phyloP scores from a whole-genome alignment of 2,888 invertebrate genomes.

The Dilophus febrilis region DNA sequence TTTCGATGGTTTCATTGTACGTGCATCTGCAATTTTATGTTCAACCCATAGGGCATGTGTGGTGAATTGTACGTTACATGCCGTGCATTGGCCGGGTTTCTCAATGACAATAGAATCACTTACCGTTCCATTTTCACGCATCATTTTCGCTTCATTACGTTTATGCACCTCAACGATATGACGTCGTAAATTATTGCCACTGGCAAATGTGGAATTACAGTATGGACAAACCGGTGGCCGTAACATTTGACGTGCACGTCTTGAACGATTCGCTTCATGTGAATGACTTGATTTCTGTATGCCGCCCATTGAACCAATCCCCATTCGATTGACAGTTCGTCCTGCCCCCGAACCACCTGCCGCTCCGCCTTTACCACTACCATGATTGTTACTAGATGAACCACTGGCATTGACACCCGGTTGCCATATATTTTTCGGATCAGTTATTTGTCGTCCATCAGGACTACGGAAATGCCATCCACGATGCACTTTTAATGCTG shows the following conservation, averaged over 20 bases:
- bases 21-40: constrained; percentile 27
- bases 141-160: constrained; percentile 8
- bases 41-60: constrained; percentile 27
- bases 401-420: constrained; percentile 8
- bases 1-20: constrained; percentile 23
- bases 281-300: background rate
- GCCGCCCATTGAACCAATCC: no score
- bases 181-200: constrained; percentile 27
- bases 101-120: constrained; percentile 24
- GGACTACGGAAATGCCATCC: constrained; percentile 30
- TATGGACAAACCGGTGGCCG: constrained; percentile 21
- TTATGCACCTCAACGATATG: constrained; percentile 29
- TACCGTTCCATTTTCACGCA: constrained; percentile 19
- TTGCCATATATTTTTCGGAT: constrained; percentile 10
- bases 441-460: constrained; percentile 27
- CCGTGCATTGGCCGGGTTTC: constrained; percentile 22
- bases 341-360: background rate
- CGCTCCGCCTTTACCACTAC: constrained; percentile 4
- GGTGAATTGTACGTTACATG: constrained; percentile 23
- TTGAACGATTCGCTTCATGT: background rate
- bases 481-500: constrained; percentile 30
- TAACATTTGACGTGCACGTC: background rate
- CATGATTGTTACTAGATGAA: no score
- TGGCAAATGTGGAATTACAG: constrained; percentile 29
- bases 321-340: background rate